phyloP scores from a whole-genome alignment of 2,888 invertebrate genomes.

The Noctua pronuba region DNA sequence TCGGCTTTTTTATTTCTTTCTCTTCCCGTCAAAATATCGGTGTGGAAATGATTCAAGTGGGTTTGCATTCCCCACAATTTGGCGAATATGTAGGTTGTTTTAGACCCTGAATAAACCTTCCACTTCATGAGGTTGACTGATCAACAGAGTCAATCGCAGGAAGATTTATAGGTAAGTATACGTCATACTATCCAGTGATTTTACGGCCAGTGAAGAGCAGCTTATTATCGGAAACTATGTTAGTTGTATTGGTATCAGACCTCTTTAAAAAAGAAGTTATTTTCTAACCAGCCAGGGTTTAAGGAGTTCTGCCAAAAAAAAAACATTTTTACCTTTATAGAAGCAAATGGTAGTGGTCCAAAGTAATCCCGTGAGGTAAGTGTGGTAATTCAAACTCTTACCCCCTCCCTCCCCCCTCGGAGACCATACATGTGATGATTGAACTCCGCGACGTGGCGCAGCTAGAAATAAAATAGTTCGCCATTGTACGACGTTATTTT shows the following conservation, averaged over 20 bases:
- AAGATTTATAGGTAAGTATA: background rate
- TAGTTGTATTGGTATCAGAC: background rate
- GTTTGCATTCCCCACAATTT: background rate
- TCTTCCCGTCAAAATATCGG: constrained; percentile 6
- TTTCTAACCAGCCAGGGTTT: background rate
- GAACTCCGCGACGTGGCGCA: constrained; percentile 66
- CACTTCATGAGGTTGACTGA: background rate
- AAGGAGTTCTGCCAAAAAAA: background rate
- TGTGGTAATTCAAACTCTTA: constrained; percentile 69
- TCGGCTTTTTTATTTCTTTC: constrained; percentile 16
- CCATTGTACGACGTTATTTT: constrained; percentile 57
- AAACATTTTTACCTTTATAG: background rate
- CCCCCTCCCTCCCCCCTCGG: constrained; percentile 42
- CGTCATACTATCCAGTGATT: background rate
- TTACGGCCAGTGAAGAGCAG: background rate
- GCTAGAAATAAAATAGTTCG: constrained; percentile 61
- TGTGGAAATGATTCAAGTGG: constrained; percentile 1
- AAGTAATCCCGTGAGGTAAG: constrained; percentile 67
- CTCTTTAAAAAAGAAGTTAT: background rate
- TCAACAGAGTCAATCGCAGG: background rate
- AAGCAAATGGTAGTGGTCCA: constrained; percentile 56
- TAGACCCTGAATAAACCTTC: background rate
- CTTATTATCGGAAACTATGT: background rate
- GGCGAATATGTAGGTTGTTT: background rate
- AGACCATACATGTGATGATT: constrained; percentile 71